Evolutionary conservation across 2,797 vertebrate species (phyloP).

Genomic region (Myotis vivesi): DNA sequence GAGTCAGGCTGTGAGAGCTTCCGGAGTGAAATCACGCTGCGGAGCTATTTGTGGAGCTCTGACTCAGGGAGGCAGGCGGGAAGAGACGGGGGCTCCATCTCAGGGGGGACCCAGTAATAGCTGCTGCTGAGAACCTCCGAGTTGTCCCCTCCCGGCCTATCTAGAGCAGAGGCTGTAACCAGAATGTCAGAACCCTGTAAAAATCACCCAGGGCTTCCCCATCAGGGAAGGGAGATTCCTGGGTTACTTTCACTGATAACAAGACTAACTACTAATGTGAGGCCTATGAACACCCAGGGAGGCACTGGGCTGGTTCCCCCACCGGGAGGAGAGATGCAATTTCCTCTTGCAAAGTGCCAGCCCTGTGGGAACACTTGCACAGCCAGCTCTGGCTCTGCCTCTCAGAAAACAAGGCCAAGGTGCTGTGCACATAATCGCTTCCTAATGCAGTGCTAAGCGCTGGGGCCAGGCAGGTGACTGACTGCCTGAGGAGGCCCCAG

Average conservation of each 20-base stretch:
- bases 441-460: neutral
- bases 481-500: too few relatives aligned
- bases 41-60: constrained; percentile 39
- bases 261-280: neutral
- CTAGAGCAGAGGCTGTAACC: neutral
- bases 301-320: neutral
- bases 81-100: neutral
- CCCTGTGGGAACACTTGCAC: neutral
- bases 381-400: neutral
- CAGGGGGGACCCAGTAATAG: neutral
- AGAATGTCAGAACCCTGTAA: neutral
- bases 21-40: neutral
- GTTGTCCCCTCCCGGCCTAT: neutral
- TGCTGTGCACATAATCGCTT: neutral
- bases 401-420: neutral
- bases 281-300: neutral
- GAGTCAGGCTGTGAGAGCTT: constrained; percentile 52
- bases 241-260: constrained; percentile 35
- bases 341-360: neutral
- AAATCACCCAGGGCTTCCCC: constrained; percentile 40
- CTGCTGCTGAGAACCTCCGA: neutral
- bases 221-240: constrained; percentile 43
- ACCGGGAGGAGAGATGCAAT: neutral
- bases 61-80: constrained; percentile 22
- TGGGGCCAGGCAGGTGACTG: neutral